Conservation (phyloP, 1,140 invertebrate species). For the Phenacoccus solenopsis region DNA sequence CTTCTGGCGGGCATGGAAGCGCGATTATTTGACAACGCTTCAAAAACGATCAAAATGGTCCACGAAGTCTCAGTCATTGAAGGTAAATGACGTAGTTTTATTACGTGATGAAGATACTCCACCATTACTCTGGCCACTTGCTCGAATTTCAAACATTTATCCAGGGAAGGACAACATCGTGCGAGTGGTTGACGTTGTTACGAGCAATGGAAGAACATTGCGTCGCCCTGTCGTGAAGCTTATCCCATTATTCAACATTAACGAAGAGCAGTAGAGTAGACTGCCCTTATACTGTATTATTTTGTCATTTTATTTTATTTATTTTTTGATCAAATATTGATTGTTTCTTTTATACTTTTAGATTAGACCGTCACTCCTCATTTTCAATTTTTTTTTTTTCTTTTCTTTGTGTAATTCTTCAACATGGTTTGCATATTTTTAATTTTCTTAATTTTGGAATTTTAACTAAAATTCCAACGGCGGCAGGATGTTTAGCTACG, state of each 20-base stretch:
- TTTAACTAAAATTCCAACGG: too few relatives aligned
- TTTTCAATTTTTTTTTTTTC: too few relatives aligned
- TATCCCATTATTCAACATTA: constrained; percentile 4
- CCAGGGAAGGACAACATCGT: constrained; percentile 16
- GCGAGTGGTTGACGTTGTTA: constrained; percentile 15
- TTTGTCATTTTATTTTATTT: too few relatives aligned
- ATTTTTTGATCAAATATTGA: too few relatives aligned
- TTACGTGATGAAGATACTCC: neutral
- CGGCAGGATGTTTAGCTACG: too few relatives aligned
- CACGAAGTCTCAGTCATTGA: neutral
- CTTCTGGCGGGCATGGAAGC: constrained; percentile 21
- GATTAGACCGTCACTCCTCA: too few relatives aligned
- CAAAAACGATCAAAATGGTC: constrained; percentile 20
- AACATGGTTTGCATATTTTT: too few relatives aligned
- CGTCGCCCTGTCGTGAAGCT: constrained; percentile 6
- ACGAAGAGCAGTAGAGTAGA: too few relatives aligned
- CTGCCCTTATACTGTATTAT: too few relatives aligned
- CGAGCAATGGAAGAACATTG: neutral
- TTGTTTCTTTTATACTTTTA: too few relatives aligned
- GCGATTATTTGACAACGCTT: constrained; percentile 18
- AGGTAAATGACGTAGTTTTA: constrained; percentile 18
- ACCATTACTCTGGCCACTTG: constrained; percentile 16
- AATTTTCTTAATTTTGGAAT: too few relatives aligned
- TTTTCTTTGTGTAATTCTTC: too few relatives aligned
- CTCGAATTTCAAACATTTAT: neutral